Base-by-base conservation (phyloP, 1,140 invertebrate genomes). In the Plutomurus gul region DNA sequence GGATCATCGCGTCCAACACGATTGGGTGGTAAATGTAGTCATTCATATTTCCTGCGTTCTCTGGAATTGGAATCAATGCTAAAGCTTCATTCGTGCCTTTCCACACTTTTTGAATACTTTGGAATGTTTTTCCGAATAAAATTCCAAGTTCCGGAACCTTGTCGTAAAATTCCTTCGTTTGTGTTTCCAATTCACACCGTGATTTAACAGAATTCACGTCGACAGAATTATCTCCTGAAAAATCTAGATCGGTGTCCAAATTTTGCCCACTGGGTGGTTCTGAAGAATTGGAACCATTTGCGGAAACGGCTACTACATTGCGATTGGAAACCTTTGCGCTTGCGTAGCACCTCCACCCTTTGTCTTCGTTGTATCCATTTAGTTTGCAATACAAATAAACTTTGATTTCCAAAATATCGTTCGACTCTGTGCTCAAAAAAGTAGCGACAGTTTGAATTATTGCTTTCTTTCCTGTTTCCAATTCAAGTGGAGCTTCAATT, bases 21-120 rank as follows among this genome's bases (percentile, higher is more conserved):
- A 78, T 37, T 20, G 80, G 80, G 56, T 81, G 80, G 18, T 73
- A 56, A 39, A 81, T 72, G 27, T 78, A 81, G 25, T 75, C 71
- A 16, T 33, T 16, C 8, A 40, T 22, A 27, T 36, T 18, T 8
- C 40, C 65, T 1, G 10, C 20, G 8, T 40, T 39, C 25, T 51
- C 43, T 37, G 33, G 37, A 13, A 39, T 20, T 1, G 30, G 37
- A 36, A 75, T 43, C 20, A 56, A 37, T 5, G 47, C 43, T 16
- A 79, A n/a, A 1, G 72, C 40, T 65, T 73, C 73, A 20, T 65
- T 18, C 4, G 47, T 43, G 0, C 60, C 43, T 40, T 22, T 75
- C 80, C 71, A 81, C 6, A 65, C 47, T 40, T 73, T 40, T 3
- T 25, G 8, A 51, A 81, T n/a, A 46, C 72, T 78, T 72, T 78